phyloP scores from a whole-genome alignment of 2,113 vertebrate genomes.

The Motacilla tschutschensis region DNA sequence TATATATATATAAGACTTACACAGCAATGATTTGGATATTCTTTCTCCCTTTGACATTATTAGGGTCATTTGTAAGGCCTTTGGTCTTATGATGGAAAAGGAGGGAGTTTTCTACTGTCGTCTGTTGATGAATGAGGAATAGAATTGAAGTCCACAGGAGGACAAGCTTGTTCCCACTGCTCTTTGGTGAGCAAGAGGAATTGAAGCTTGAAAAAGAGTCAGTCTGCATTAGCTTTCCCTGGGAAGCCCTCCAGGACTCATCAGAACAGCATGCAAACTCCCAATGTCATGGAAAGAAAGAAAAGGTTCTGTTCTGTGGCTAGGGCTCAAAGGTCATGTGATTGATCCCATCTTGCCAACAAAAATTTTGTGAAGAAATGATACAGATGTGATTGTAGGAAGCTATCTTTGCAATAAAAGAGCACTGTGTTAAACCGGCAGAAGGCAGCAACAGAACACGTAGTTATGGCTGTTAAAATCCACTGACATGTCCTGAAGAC shows the following conservation, averaged over 20 bases:
- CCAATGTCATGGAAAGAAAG: background rate
- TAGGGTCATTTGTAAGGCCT: background rate
- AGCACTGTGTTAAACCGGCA: background rate
- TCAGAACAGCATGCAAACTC: background rate
- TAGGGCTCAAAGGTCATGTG: background rate
- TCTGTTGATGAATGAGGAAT: constrained; percentile 11
- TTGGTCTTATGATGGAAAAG: background rate
- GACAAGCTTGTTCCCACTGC: background rate
- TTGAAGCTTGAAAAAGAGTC: background rate
- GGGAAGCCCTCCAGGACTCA: background rate
- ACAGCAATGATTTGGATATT: background rate
- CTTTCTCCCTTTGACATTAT: background rate
- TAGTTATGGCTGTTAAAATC: background rate
- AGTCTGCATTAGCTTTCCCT: background rate
- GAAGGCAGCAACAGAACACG: background rate
- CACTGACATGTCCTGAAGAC: background rate
- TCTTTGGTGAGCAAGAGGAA: background rate
- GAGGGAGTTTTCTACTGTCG: constrained; percentile 16
- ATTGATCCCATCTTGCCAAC: background rate
- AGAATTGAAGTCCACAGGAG: background rate
- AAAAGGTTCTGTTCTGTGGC: background rate
- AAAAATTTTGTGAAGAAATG: background rate
- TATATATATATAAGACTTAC: background rate
- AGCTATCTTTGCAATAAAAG: background rate
- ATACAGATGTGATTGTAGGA: background rate